Base-by-base conservation (phyloP, 2,797 vertebrate genomes). In the Sandelia bainsii region DNA sequence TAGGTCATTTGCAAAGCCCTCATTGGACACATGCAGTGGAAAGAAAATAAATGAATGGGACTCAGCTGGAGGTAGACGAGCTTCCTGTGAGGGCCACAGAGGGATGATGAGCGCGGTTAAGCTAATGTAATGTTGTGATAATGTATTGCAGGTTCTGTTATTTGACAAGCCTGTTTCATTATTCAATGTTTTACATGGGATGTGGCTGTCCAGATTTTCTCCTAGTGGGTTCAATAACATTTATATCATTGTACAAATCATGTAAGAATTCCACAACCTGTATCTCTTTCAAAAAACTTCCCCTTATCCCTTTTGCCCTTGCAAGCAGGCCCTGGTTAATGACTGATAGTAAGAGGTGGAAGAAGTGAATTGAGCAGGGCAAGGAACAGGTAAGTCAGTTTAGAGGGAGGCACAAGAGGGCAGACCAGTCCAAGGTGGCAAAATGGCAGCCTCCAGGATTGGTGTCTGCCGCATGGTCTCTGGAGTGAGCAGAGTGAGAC, bases 1-100 rank as follows among this genome's bases (percentile, higher is more conserved):
- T 93, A 90, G 93, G 93, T 94, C 93, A 94, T 77, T 73, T 75
- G 83, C 83, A 87, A 86, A 83, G 74, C 85, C 72, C 87, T 82
- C 64, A 5, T 77, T 87, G 87, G 91, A 93, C 85, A 76, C 52
- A 52, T 34, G 29, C 75, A 59, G 59, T 70, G 85, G 85, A 89
- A 90, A 84, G 77, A 93, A 92, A 92, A 93, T 83, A 92, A 93
- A 91, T 80, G 82, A 88, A 91, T 82, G 57, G 57, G 71, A 77
- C 82, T 62, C 67, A 40, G 74, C 78, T 84, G 89, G 79, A 89
- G 83, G 82, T 80, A 85, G 82, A 85, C 62, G 56, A 50, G 80
- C 83, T 87, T 91, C 90, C 88, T 90, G 86, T 53, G 1, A 58
- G 51, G 54, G 60, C 64, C 87, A 34, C 82, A 62, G 72, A 80